phyloP scores from a whole-genome alignment of 2,113 vertebrate genomes.

The Desmodus rotundus region DNA sequence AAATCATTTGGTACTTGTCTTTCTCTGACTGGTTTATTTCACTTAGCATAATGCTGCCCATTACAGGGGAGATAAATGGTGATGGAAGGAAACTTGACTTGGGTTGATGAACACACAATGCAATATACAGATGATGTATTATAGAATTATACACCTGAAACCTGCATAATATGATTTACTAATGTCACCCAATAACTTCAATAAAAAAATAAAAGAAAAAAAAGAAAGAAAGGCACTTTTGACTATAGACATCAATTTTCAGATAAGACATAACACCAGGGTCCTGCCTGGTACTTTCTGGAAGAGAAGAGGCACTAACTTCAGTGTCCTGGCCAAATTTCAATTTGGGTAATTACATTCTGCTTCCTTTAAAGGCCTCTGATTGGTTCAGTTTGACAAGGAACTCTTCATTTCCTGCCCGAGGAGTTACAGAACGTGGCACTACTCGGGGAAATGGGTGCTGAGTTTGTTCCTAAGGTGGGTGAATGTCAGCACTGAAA shows the following conservation, averaged over 20 bases:
- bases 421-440: conserved; percentile 11
- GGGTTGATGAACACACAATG: too few relatives aligned
- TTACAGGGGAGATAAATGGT: too few relatives aligned
- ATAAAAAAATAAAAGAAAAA: too few relatives aligned
- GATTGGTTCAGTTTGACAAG: background rate
- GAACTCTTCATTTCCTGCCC: conserved; percentile 14
- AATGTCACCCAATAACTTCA: too few relatives aligned
- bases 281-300: background rate
- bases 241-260: background rate
- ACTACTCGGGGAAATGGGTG: background rate
- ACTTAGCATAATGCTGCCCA: too few relatives aligned
- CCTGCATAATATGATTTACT: too few relatives aligned
- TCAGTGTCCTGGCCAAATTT: conserved; percentile 7
- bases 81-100: too few relatives aligned
- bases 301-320: conserved; percentile 3
- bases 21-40: too few relatives aligned
- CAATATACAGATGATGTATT: too few relatives aligned
- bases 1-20: too few relatives aligned
- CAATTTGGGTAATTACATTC: conserved; percentile 23
- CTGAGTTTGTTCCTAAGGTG: background rate
- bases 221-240: background rate
- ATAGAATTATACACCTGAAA: too few relatives aligned
- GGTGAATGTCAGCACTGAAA: background rate
- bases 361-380: conserved; percentile 7
- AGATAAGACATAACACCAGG: conserved; percentile 23